Conservation (phyloP, 2,113 vertebrate species). For the Baryphthengus martii region DNA sequence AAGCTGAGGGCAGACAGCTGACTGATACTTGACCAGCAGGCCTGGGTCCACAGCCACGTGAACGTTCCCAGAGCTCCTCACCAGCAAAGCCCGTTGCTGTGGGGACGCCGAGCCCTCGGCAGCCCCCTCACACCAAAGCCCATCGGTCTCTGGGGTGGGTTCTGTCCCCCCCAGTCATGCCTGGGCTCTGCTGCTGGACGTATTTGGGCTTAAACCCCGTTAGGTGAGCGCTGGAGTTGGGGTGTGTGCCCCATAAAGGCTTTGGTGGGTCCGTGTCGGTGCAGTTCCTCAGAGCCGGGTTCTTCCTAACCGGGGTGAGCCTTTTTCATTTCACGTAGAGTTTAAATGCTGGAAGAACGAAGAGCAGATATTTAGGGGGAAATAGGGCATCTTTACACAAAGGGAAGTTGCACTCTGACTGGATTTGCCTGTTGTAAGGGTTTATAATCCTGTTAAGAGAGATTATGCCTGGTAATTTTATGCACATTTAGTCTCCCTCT, state of each 20-base stretch:
- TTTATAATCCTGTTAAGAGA: not conserved
- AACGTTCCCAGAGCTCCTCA: rapidly evolving
- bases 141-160: not conserved
- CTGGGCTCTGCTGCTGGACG: not conserved
- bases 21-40: rapidly evolving
- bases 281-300: rapidly evolving
- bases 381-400: not conserved
- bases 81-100: not conserved
- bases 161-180: no score
- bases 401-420: not conserved
- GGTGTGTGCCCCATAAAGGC: rapidly evolving
- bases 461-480: not conserved
- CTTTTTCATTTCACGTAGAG: rapidly evolving
- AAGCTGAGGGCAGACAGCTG: not conserved
- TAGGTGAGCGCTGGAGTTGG: no score
- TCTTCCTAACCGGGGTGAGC: not conserved
- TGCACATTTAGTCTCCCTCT: not conserved
- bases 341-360: not conserved
- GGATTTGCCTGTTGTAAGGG: not conserved
- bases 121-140: not conserved
- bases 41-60: not conserved
- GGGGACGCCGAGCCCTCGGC: not conserved
- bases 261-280: rapidly evolving
- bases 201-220: not conserved
- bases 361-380: not conserved